Conservation (phyloP, 2,113 vertebrate species). For the Bothrops jararaca region DNA sequence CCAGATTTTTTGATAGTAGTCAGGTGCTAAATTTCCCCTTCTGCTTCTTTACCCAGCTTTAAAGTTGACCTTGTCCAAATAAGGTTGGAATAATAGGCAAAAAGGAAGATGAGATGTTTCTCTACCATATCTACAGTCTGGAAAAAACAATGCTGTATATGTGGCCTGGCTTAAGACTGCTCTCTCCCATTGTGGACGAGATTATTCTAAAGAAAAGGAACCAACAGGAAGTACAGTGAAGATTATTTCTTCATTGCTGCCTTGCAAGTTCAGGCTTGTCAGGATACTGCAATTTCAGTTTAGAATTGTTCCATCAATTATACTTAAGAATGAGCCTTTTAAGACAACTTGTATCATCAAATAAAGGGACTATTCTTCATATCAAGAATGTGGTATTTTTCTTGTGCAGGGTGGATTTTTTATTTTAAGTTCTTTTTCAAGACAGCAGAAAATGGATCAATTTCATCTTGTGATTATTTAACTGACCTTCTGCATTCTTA, state of each 20-base stretch:
- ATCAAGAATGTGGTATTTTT: neutral
- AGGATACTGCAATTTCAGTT: neutral
- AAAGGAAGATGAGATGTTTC: neutral
- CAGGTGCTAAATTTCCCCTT: neutral
- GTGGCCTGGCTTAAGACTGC: neutral
- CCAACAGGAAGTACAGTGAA: neutral
- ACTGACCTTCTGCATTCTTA: neutral
- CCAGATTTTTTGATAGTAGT: neutral
- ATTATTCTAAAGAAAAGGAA: neutral
- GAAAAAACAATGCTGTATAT: neutral
- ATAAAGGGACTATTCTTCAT: slow-evolving; percentile 13
- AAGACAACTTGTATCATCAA: slow-evolving; percentile 48
- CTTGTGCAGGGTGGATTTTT: slow-evolving; percentile 27
- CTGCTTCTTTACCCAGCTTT: neutral
- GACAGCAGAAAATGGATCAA: slow-evolving; percentile 33
- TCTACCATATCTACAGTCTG: neutral
- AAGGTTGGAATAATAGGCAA: neutral
- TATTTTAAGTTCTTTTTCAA: slow-evolving; percentile 21
- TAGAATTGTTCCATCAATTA: neutral
- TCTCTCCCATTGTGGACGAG: neutral
- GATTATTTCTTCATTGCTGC: neutral
- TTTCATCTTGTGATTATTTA: slow-evolving; percentile 37
- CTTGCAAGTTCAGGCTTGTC: neutral
- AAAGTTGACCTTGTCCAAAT: neutral
- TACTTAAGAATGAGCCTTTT: slow-evolving; percentile 5